Base-by-base conservation (phyloP, 2,888 invertebrate species). In the Lasius platythorax region DNA sequence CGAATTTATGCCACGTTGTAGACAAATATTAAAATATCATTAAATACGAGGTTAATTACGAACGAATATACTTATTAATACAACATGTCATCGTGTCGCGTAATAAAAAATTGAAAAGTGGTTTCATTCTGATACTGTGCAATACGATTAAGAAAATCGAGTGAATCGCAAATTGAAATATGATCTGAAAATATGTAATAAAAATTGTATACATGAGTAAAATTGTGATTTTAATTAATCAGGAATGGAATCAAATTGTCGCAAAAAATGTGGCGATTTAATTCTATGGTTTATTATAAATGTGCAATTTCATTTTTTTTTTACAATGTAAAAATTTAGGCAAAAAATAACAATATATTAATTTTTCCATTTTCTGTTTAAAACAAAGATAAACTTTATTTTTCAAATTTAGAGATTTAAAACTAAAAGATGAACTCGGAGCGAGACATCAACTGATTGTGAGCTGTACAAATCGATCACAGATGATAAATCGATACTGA, bases 1-100 rank as follows among this genome's bases (percentile, higher is more conserved):
- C 2, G 11, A 58, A 40, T 3, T 73, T 73, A 40, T 9, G 5
- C 18, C 58, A 28, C 23, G 11, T 8, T 40, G 28, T 28, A 58
- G 56, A 9, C 56, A 73, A 58, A 58, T 73, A 73, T 73, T 58
- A 58, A 73, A 58, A 58, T 18, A 4, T 23, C 4, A 3, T 58
- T 37, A 73, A 56, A 58, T 28, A 11, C 23, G 2, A 5, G 5
- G 23, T 67, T 28, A 73, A 58, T 23, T 37, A 18, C 3, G 28
- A 56, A 18, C 3, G 28, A 56, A 53, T 53, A n/a, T 53, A 8
- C 53, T 9, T 53, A 53, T 11, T 56, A 28, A 58, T 56, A 37
- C 37, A 73, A 40, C 0, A 5, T 37, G 6, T 56, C 8, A 23
- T 37, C 6, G 40, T 58, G 5, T 18, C 23, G 18, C 11, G 0